Conservation (phyloP, 2,113 vertebrate species). For the Oophaga pumilio region DNA sequence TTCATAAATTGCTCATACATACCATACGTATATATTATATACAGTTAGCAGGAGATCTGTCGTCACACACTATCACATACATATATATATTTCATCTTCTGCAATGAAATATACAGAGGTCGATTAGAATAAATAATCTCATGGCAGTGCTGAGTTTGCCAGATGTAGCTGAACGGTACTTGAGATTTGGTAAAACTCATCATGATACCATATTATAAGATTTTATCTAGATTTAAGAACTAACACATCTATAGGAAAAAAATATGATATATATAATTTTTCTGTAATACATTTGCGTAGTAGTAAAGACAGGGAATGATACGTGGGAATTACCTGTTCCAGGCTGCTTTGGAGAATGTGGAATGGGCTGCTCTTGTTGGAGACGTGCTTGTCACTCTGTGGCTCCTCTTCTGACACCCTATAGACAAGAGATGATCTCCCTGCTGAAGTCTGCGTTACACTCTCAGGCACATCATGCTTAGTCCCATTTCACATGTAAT, state of each 20-base stretch:
- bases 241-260: background rate
- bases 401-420: background rate
- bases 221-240: background rate
- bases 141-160: background rate
- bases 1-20: background rate
- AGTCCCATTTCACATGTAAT: background rate
- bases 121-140: background rate
- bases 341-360: conserved; percentile 17
- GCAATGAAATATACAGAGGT: background rate
- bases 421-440: background rate
- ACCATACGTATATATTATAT: no score
- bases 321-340: conserved; percentile 39
- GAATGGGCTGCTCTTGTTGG: background rate
- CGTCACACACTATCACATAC: background rate
- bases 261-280: background rate
- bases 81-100: background rate
- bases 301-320: background rate
- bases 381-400: background rate
- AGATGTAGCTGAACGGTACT: background rate
- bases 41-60: background rate
- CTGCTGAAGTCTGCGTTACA: background rate
- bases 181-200: background rate
- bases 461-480: background rate
- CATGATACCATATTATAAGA: background rate
- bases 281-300: background rate